Evolutionary conservation across 2,888 invertebrate genomes (phyloP), one percentile per base, ranked within the genome.

Genomic region (Esperia sulphurella): DNA sequence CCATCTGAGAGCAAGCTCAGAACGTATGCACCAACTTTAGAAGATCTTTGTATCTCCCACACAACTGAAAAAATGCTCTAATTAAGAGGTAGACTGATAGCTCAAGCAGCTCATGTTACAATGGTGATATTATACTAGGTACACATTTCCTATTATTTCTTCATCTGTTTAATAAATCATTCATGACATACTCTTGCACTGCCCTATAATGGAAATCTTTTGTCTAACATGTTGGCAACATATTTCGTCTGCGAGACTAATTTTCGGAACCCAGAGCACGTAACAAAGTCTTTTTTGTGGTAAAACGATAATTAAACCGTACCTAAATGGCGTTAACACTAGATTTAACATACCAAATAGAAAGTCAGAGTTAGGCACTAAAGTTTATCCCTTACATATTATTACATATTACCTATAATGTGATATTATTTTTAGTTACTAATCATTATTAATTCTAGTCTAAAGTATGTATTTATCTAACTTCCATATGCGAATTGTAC

Each of bases 1-100:
- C 56, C 75, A 84, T 83, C 83, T 82, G 6, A 35, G 31, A 37
- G 45, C 49, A 52, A 21, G 21, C 21, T 21, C 21, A 21, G 21
- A 21, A 5, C 5, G 3, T 21, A 21, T 58, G 45, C 50, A 59
- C 73, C 67, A 68, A 30, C 54, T 54, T 45, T 49, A 14, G 42
- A 52, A 63, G 71, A 69, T 54, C 69, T 56, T 49, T 39, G 12
- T 0, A 1, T 41, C 41, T 29, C 29, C 5, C 14, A 5, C 41
- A 14, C 14, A 38, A 44, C 40, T 51, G 53, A 49, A 9, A 46
- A 51, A 50, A n/a, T 13, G 30, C 29, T 28, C 30, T 30, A 33
- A 43, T 5, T n/a, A 29, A 10, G 8, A 8, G 10, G 14, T 40
- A 8, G 14, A 14, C 28, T 8, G n/a, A 8, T 29, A 41, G 6